A percentile compares a stretch with the other conserved stretches of the same genome.
Evolutionary conservation across 2,797 vertebrate species (phyloP).

Genomic region (Pagetopsis macropterus): DNA sequence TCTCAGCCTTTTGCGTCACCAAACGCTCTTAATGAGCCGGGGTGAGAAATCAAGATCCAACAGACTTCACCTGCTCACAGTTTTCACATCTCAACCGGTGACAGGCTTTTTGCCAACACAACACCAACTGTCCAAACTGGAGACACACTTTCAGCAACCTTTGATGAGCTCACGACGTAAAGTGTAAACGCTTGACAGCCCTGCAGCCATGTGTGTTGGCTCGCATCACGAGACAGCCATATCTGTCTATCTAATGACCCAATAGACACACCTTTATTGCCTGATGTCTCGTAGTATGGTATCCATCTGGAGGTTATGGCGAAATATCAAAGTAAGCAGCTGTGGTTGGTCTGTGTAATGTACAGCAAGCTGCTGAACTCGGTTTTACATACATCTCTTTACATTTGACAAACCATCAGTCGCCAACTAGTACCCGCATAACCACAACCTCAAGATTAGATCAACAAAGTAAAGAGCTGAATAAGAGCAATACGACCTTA

Average conservation of each 20-base stretch:
- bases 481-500: constrained; percentile 41
- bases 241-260: constrained; percentile 44
- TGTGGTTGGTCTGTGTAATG: constrained; percentile 31
- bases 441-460: constrained; percentile 36
- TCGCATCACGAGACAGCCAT: constrained; percentile 38
- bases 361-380: constrained; percentile 26
- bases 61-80: constrained; percentile 57
- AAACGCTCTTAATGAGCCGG: constrained; percentile 65
- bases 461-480: constrained; percentile 43
- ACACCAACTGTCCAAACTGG: constrained; percentile 28
- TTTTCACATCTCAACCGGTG: constrained; percentile 60
- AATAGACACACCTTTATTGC: constrained; percentile 49
- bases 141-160: constrained; percentile 37
- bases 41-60: constrained; percentile 55
- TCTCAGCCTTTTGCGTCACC: constrained; percentile 56
- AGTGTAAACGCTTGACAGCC: constrained; percentile 38
- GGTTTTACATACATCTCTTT: constrained; percentile 31
- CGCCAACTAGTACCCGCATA: constrained; percentile 27
- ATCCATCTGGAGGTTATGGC: constrained; percentile 50
- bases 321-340: constrained; percentile 56
- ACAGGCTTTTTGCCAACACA: constrained; percentile 44
- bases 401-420: constrained; percentile 32
- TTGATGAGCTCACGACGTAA: constrained; percentile 43
- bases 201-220: constrained; percentile 32
- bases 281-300: constrained; percentile 38